These are phyloP conservation scores for Ammodramus savannarum DNA, from an alignment of 2,113 vertebrate genomes.

Conservation along the genomic window DNA sequence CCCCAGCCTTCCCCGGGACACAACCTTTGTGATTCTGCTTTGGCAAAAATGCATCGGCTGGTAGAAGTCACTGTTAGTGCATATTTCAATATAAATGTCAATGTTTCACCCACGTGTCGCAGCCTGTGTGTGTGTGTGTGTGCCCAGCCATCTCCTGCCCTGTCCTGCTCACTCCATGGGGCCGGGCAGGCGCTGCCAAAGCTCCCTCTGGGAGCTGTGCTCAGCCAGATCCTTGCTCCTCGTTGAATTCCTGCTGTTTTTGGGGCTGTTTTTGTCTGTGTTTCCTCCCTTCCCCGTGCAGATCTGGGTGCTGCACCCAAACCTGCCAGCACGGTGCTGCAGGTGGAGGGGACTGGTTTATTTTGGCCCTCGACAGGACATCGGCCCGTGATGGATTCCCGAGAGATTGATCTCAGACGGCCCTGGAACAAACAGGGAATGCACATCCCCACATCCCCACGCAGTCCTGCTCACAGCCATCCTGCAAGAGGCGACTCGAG, in stretches of 20 bases:
- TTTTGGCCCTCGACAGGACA: not conserved
- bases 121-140: slow-evolving; percentile 22
- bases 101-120: slow-evolving; percentile 66
- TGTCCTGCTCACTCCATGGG: not conserved
- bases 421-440: not conserved
- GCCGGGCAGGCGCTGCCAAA: not conserved
- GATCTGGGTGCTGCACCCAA: not conserved
- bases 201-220: not conserved
- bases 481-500: not conserved
- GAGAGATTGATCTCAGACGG: accelerated
- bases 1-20: not conserved
- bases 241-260: not conserved
- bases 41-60: slow-evolving; percentile 66
- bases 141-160: not conserved
- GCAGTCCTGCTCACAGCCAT: not conserved
- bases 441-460: not conserved
- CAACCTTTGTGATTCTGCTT: slow-evolving; percentile 58
- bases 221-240: not conserved
- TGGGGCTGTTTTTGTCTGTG: not conserved
- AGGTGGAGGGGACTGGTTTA: not conserved
- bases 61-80: slow-evolving; percentile 72
- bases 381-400: accelerated
- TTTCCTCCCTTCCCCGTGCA: accelerated
- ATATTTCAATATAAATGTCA: slow-evolving; percentile 75
- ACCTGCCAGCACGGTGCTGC: not conserved